These are phyloP conservation scores for Diorhabda carinulata DNA, from an alignment of 1,140 invertebrate genomes.

Conservation along the genomic window DNA sequence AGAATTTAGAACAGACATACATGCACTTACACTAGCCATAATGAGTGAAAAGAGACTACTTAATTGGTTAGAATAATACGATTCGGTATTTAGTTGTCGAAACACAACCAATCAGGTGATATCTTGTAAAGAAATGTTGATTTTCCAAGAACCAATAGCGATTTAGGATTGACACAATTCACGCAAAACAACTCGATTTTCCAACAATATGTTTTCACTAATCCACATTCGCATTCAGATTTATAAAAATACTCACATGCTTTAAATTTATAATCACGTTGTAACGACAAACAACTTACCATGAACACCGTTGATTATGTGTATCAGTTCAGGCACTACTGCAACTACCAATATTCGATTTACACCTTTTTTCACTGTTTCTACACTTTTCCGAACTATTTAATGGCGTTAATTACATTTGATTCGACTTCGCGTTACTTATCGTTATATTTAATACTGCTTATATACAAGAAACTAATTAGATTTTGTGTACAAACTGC, in stretches of 20 bases:
- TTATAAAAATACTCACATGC: conserved; percentile 9
- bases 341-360: conserved; percentile 19
- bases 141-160: conserved; percentile 56
- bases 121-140: conserved; percentile 57
- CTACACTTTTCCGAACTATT: conserved; percentile 29
- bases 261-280: conserved; percentile 12
- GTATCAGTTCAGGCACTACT: conserved; percentile 6
- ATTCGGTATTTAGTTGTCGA: conserved; percentile 45
- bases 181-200: conserved; percentile 9
- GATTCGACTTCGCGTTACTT: conserved; percentile 35
- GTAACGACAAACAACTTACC: conserved; percentile 38
- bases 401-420: conserved; percentile 31
- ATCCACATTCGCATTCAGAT: background rate
- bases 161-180: conserved; percentile 46
- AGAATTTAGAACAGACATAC: conserved; percentile 19
- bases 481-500: conserved; percentile 45
- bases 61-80: conserved; percentile 52
- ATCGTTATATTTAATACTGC: conserved; percentile 32
- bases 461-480: conserved; percentile 38
- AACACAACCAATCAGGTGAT: conserved; percentile 62
- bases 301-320: conserved; percentile 37
- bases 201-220: background rate
- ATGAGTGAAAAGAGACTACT: conserved; percentile 43
- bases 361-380: conserved; percentile 29
- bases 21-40: conserved; percentile 23